Evolutionary conservation across 2,888 invertebrate genomes (phyloP).

Genomic region (Kryphioiulus occultus): DNA sequence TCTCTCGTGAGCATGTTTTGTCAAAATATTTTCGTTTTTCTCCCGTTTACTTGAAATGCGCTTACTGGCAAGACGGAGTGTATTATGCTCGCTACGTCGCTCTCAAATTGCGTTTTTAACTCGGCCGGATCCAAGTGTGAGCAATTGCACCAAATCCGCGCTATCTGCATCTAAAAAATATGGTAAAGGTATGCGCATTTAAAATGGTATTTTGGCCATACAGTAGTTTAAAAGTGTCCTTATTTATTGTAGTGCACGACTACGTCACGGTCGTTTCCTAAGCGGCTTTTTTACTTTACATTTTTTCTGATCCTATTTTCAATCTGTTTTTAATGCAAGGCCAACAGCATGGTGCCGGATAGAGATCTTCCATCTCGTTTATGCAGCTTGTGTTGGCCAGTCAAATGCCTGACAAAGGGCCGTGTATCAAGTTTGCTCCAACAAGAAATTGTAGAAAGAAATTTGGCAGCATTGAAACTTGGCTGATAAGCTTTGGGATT

Average conservation of each 20-base stretch:
- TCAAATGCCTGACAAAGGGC: neutral
- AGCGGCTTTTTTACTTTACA: slow-evolving; percentile 36
- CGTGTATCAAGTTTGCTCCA: neutral
- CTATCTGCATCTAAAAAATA: slow-evolving; percentile 34
- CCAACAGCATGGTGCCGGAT: slow-evolving; percentile 1
- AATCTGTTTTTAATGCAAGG: slow-evolving; percentile 27
- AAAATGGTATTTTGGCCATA: slow-evolving; percentile 22
- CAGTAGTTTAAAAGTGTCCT: neutral
- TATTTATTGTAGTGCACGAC: neutral
- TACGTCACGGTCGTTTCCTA: slow-evolving; percentile 37
- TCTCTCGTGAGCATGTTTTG: neutral
- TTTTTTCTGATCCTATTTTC: slow-evolving; percentile 32
- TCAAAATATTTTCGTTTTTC: neutral
- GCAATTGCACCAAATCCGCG: slow-evolving; percentile 17
- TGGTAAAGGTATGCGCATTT: slow-evolving; percentile 40
- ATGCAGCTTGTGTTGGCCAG: neutral
- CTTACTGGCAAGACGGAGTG: neutral
- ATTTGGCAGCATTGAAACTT: neutral
- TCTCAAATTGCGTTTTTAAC: slow-evolving; percentile 36
- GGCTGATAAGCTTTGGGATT: too few relatives aligned
- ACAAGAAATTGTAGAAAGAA: neutral
- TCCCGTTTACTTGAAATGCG: neutral
- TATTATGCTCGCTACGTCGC: slow-evolving; percentile 21
- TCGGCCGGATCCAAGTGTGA: slow-evolving; percentile 32
- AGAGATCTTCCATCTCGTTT: neutral